Conservation (phyloP, 2,113 vertebrate species). For the Atherinomorus stipes region DNA sequence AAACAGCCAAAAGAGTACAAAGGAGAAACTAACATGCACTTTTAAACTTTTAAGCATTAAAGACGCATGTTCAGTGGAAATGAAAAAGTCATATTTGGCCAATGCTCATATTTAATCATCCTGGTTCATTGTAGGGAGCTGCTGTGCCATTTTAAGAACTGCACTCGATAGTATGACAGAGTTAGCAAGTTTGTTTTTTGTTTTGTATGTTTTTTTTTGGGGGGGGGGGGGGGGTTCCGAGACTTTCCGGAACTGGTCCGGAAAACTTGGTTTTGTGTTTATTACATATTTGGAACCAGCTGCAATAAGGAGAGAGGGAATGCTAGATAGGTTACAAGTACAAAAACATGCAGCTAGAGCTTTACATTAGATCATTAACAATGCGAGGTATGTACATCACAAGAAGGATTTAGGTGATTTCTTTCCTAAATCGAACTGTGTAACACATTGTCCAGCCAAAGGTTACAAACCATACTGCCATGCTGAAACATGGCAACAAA, state of each 20-base stretch:
- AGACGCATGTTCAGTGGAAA: slow-evolving; percentile 25
- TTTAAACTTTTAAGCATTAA: slow-evolving; percentile 10
- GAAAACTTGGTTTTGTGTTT: slow-evolving; percentile 3
- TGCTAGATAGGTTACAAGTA: slow-evolving; percentile 24
- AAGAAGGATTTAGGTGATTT: slow-evolving; percentile 2
- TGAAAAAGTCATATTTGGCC: not conserved
- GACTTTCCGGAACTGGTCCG: no score
- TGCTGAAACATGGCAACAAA: slow-evolving; percentile 25
- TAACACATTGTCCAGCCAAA: slow-evolving; percentile 50
- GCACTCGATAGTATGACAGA: slow-evolving; percentile 23
- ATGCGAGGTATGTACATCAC: slow-evolving; percentile 7
- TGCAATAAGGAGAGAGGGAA: not conserved
- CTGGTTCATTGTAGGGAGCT: slow-evolving; percentile 7
- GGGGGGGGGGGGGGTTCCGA: no score
- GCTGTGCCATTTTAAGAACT: not conserved
- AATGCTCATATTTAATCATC: slow-evolving; percentile 7
- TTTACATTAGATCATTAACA: slow-evolving; percentile 23
- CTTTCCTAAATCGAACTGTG: not conserved
- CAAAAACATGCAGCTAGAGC: slow-evolving; percentile 6
- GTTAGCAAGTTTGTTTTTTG: no score
- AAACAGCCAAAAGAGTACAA: not conserved
- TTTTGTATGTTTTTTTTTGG: slow-evolving; percentile 28
- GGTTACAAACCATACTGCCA: slow-evolving; percentile 29
- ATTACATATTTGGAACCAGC: slow-evolving; percentile 16
- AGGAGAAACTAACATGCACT: not conserved